A percentile compares a stretch with the other conserved stretches of the same genome.
phyloP scores from a whole-genome alignment of 2,113 vertebrate genomes.

The Phyllostomus discolor region DNA sequence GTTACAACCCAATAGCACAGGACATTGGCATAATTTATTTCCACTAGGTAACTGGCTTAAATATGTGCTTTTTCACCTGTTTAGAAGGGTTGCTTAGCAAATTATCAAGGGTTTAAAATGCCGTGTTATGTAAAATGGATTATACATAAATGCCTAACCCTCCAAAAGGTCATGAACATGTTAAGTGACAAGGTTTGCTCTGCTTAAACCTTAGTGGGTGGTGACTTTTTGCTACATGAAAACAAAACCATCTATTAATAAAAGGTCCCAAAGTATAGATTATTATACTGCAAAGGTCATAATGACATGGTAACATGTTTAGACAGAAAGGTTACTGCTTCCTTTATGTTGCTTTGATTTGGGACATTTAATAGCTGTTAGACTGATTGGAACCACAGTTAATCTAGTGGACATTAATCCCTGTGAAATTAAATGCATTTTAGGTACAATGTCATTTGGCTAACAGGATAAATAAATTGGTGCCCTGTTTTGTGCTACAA shows the following conservation, averaged over 20 bases:
- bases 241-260: neutral
- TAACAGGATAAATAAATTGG: neutral
- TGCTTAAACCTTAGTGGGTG: neutral
- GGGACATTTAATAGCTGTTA: neutral
- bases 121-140: neutral
- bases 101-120: constrained; percentile 6
- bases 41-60: neutral
- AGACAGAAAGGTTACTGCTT: neutral
- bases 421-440: neutral
- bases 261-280: neutral
- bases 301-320: neutral
- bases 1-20: neutral
- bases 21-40: neutral
- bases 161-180: neutral
- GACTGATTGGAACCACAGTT: neutral
- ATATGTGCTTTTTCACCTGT: neutral
- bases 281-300: neutral
- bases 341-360: neutral
- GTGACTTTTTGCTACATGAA: neutral
- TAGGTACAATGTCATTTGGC: neutral
- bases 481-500: neutral
- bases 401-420: neutral
- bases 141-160: neutral
- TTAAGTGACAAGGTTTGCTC: neutral
- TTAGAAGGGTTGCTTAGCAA: neutral